Base-by-base conservation (phyloP, 2,113 vertebrate genomes). In the Plecotus auritus region DNA sequence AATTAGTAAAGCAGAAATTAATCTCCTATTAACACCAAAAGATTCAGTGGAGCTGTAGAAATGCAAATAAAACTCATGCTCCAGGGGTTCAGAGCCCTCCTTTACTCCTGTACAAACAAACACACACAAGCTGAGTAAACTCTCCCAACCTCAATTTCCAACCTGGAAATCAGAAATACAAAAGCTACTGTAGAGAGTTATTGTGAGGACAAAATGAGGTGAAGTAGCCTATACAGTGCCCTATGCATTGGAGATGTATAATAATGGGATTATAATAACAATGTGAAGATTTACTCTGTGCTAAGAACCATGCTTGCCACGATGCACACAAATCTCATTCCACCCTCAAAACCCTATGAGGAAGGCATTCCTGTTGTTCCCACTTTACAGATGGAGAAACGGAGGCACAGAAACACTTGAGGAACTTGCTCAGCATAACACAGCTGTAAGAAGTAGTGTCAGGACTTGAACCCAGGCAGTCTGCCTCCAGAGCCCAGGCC, bases 361-460 rank as follows among this genome's bases (percentile, higher is more conserved):
- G 78, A 87, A 37, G 22, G 12, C n/a, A 88, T 4, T 81, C 35
- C 30, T 42, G 2, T 74, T 30, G 70, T 40, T 88, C 59, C 47
- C 82, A 82, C 76, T 91, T 82, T 84, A 35, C 16, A n/a, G 84
- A 80, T 83, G 32, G 86, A 81, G n/a, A 96, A 47, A 84, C 4
- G n/a, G 47, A 91, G 30, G 69, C 80, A 70, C 2, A 67, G 47
- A 73, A 83, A 77, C 35, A 70, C 56, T 30, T 80, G 51, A 85
- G 74, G 12, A 77, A 72, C 16, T n/a, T 73, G 10, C 7, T 72
- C 51, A 69, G n/a, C 14, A 22, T 7, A 42, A 66, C 67, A 85
- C 61, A 91, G 61, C 35, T 45, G 16, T 51, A 59, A 59, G 74
- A 26, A 96, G 30, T 26, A 64, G 9, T 13, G 28, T 37, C 45